Evolutionary conservation across 2,888 invertebrate genomes (phyloP).

Genomic region (Aplocera efformata): DNA sequence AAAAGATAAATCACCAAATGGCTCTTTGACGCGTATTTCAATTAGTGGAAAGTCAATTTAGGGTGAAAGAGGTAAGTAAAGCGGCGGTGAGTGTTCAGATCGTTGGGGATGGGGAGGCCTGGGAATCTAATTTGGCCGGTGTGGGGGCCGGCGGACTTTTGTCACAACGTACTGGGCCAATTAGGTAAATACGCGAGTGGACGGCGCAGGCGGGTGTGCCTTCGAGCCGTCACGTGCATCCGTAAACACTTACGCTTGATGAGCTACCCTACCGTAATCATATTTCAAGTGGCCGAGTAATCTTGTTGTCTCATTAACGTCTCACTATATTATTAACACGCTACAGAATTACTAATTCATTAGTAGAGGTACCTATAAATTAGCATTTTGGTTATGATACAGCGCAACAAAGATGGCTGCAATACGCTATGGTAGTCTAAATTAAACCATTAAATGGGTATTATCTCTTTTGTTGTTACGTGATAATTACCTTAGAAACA

Average conservation of each 20-base stretch:
- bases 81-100: slow-evolving; percentile 37
- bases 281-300: slow-evolving; percentile 56
- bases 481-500: too few relatives aligned
- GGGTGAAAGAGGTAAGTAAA: slow-evolving; percentile 71
- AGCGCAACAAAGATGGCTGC: too few relatives aligned
- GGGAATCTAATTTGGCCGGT: slow-evolving; percentile 68
- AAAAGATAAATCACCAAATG: slow-evolving; percentile 43
- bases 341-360: slow-evolving; percentile 24
- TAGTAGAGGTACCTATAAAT: too few relatives aligned
- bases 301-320: slow-evolving; percentile 51
- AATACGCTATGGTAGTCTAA: too few relatives aligned
- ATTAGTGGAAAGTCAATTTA: slow-evolving; percentile 69
- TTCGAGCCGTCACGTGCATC: slow-evolving; percentile 56
- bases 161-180: slow-evolving; percentile 67
- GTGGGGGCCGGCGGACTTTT: slow-evolving; percentile 60
- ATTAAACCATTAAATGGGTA: too few relatives aligned
- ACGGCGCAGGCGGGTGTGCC: slow-evolving; percentile 20
- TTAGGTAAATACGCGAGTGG: slow-evolving; percentile 69
- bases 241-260: slow-evolving; percentile 63
- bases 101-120: slow-evolving; percentile 35
- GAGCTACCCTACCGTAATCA: slow-evolving; percentile 57
- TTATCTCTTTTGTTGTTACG: too few relatives aligned
- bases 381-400: too few relatives aligned
- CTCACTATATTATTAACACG: slow-evolving; percentile 44
- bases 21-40: slow-evolving; percentile 57